These are phyloP conservation scores for Polypedilum pembai DNA, from an alignment of 1,140 invertebrate species.

Conservation along the genomic window DNA sequence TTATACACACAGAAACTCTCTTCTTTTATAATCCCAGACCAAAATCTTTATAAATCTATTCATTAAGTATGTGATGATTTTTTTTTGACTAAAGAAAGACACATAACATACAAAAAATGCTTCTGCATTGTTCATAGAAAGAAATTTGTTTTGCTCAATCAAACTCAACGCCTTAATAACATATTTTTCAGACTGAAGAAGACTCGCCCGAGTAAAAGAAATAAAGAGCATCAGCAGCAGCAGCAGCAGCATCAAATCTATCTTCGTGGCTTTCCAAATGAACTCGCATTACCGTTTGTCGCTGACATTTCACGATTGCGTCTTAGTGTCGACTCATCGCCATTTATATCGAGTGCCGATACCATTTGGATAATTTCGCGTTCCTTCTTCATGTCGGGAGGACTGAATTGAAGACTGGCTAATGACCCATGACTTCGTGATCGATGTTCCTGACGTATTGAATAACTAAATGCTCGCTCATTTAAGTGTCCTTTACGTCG, in stretches of 20 bases:
- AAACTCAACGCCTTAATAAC: too few relatives aligned
- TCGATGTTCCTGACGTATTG: conserved; percentile 84
- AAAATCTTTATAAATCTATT: too few relatives aligned
- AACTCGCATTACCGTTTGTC: background rate
- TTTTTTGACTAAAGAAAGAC: too few relatives aligned
- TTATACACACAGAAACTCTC: too few relatives aligned
- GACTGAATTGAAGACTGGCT: conserved; percentile 75
- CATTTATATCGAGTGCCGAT: conserved; percentile 73
- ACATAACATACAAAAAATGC: too few relatives aligned
- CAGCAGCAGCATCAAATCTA: background rate
- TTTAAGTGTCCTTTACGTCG: conserved; percentile 85
- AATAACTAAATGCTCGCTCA: conserved; percentile 88
- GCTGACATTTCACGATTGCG: conserved; percentile 31
- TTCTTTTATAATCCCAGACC: too few relatives aligned
- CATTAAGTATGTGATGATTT: too few relatives aligned
- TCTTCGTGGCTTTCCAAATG: conserved; percentile 28
- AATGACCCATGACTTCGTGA: conserved; percentile 83
- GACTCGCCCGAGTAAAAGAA: too few relatives aligned
- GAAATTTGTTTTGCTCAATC: too few relatives aligned
- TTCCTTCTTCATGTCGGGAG: conserved; percentile 77
- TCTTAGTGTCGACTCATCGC: conserved; percentile 44
- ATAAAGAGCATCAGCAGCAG: too few relatives aligned
- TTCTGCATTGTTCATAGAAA: too few relatives aligned
- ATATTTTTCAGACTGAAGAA: too few relatives aligned
- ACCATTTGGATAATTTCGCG: conserved; percentile 87